Percentiles rank a stretch among this genome's conserved stretches.
phyloP scores from a whole-genome alignment of 37 sponge, comb jelly and placozoan genomes.

The Oscarella lobularis region DNA sequence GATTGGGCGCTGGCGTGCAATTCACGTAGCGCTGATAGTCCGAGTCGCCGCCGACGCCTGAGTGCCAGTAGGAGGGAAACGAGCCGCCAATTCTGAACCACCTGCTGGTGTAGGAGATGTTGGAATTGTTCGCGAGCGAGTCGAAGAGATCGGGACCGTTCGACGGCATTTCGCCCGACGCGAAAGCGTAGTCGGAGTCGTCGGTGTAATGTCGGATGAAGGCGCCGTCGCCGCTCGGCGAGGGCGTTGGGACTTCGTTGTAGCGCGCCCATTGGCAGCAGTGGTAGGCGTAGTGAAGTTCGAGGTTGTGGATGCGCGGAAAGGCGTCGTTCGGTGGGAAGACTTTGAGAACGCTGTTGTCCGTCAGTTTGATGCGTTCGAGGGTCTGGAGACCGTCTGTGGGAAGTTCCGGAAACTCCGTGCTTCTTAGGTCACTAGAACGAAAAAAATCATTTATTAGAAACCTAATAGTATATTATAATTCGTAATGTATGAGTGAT shows the following conservation, averaged over 20 bases:
- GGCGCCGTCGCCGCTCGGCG: not conserved
- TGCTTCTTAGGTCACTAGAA: slow-evolving; percentile 19
- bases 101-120: no score
- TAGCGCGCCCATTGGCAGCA: slow-evolving; percentile 23
- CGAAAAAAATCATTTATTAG: no score
- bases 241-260: not conserved
- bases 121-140: no score
- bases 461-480: no score
- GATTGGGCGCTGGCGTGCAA: slow-evolving; percentile 29
- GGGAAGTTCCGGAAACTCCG: slow-evolving; percentile 14
- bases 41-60: no score
- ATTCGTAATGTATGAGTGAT: no score
- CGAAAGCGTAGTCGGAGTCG: not conserved
- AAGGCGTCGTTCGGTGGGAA: slow-evolving; percentile 8
- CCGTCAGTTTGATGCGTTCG: slow-evolving; percentile 7
- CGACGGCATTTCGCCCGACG: not conserved
- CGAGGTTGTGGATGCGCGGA: slow-evolving; percentile 14
- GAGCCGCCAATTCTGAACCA: no score
- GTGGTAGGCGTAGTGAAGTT: slow-evolving; percentile 22
- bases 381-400: slow-evolving; percentile 4
- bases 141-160: not conserved
- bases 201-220: not conserved
- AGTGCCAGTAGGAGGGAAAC: no score
- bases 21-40: not conserved
- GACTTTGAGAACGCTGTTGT: not conserved